Conservation (phyloP, 2,888 invertebrate species). For the Tinea semifulvella region DNA sequence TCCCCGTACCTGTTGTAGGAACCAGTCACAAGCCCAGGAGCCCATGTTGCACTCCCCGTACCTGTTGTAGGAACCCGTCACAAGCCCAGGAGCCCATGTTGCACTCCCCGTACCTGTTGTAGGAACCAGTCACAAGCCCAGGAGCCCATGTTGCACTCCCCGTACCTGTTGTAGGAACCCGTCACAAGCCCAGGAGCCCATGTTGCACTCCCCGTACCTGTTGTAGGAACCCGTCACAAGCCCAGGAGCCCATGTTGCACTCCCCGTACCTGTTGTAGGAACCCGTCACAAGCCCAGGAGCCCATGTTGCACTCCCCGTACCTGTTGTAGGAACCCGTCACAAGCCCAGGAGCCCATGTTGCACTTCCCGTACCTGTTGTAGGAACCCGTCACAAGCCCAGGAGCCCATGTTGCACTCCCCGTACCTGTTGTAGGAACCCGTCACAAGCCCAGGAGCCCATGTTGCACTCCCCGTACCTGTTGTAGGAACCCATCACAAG, state of each 20-base stretch:
- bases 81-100: conserved; percentile 78
- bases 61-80: conserved; percentile 70
- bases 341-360: conserved; percentile 78
- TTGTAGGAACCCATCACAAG: conserved; percentile 72
- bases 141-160: conserved; percentile 80
- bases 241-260: conserved; percentile 79
- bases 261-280: conserved; percentile 64
- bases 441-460: conserved; percentile 79
- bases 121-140: conserved; percentile 76
- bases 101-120: conserved; percentile 70
- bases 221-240: conserved; percentile 72
- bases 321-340: conserved; percentile 70
- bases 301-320: conserved; percentile 77
- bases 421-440: conserved; percentile 63
- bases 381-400: conserved; percentile 76
- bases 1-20: conserved; percentile 65
- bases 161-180: conserved; percentile 64
- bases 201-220: conserved; percentile 71
- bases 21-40: conserved; percentile 76
- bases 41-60: conserved; percentile 78
- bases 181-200: conserved; percentile 79
- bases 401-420: conserved; percentile 80
- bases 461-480: conserved; percentile 71
- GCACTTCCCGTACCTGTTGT: conserved; percentile 70
- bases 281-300: conserved; percentile 76